phyloP scores from a whole-genome alignment of 2,797 vertebrate genomes.

The Sus cebifrons region DNA sequence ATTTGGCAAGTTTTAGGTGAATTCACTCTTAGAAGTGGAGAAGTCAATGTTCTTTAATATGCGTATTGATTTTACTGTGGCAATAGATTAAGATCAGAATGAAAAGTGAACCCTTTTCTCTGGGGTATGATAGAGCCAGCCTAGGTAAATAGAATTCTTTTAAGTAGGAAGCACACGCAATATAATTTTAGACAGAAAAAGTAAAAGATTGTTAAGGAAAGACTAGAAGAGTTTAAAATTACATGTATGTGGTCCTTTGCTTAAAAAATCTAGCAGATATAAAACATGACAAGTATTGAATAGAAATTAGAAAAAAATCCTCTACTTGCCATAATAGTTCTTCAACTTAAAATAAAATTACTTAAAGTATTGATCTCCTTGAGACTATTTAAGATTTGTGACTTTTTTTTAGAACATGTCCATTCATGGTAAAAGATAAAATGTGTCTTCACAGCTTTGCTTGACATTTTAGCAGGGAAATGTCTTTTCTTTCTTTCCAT shows the following conservation, averaged over 20 bases:
- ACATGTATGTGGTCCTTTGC: neutral
- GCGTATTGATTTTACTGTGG: conserved; percentile 49
- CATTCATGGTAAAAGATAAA: conserved; percentile 15
- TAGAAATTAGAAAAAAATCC: neutral
- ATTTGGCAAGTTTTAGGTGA: neutral
- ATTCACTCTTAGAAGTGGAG: neutral
- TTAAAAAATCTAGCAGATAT: neutral
- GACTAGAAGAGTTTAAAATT: neutral
- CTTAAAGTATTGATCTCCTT: conserved; percentile 5
- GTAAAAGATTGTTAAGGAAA: neutral
- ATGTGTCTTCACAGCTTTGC: neutral
- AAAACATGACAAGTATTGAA: neutral
- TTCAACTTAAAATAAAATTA: neutral
- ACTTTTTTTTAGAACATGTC: neutral
- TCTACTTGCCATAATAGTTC: neutral
- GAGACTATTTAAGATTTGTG: conserved; percentile 14
- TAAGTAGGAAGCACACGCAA: neutral
- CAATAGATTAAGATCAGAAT: conserved; percentile 56
- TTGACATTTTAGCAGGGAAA: neutral
- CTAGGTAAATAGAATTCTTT: neutral
- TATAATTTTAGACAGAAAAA: conserved; percentile 11
- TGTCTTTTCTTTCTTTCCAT: neutral
- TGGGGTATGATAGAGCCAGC: neutral
- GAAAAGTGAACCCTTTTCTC: conserved; percentile 44
- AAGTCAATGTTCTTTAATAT: conserved; percentile 5